Base-by-base conservation (phyloP, 2,888 invertebrate species). In the Parnassius apollo region DNA sequence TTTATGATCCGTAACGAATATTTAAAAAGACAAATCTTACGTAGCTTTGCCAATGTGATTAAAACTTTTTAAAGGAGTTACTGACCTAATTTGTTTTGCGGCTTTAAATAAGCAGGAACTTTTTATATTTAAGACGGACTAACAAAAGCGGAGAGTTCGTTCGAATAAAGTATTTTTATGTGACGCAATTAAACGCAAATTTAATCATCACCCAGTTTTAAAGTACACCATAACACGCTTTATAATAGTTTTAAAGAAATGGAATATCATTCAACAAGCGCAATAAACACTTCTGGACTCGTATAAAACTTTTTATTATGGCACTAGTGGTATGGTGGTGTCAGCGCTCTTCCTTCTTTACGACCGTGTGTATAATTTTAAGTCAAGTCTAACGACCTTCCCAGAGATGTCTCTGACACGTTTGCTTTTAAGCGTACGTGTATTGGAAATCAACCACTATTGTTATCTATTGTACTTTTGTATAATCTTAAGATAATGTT, bases 341-440 rank as follows among this genome's bases (percentile, higher is more conserved):
- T 52, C 59, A 62, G 65, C 68, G 69, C 65, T 79, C 59, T 68
- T 42, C 68, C 54, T 65, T 65, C 71, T 76, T 74, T 69, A 74
- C 64, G 73, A 57, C 74, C 62, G 75, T 81, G 73, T 80, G 80
- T 83, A 75, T 72, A 70, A 69, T 75, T 76, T 75, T 76, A 77
- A 80, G 73, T 73, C 63, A 68, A 66, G 81, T 77, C 78, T 76
- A 82, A 78, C 75, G 77, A 77, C 78, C 81, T 69, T 70, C 71
- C 72, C 69, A 73, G 76, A 72, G 72, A 72, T 75, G 76, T 76
- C 75, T 71, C 67, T 71, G 73, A 74, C 70, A 69, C 70, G 69
- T 61, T 60, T 63, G 59, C 51, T 59, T 53, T 45, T 25, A 67
- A 50, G 46, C 56, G 25, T 45, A 25, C 58, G 50, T 48, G 67